These are phyloP conservation scores for Chironomus riparius DNA, from an alignment of 2,888 invertebrate genomes.

Conservation along the genomic window DNA sequence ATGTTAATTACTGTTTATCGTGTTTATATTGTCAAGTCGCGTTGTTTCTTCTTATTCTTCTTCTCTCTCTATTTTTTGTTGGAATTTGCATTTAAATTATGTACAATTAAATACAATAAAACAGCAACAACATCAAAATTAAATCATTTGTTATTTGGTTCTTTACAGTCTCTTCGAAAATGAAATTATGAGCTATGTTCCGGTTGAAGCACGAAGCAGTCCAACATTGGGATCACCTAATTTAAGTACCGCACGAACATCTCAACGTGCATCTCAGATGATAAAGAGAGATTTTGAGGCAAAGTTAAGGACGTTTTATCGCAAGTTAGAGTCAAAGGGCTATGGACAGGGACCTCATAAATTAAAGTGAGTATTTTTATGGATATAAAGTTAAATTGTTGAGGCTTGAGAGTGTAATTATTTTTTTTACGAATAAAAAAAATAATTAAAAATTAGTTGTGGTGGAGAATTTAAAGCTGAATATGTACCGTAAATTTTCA, in stretches of 20 bases:
- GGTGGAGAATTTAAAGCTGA: too few species aligned
- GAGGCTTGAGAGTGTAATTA: not conserved
- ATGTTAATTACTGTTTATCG: not conserved
- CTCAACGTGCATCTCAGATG: conserved; percentile 77
- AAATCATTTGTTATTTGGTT: conserved; percentile 28
- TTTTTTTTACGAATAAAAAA: too few species aligned
- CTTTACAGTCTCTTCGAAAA: conserved; percentile 86
- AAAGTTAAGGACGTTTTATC: conserved; percentile 86
- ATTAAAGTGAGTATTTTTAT: conserved; percentile 64
- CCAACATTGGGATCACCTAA: conserved; percentile 63
- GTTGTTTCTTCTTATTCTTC: not conserved
- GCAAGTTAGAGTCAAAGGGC: conserved; percentile 91
- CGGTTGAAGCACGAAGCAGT: conserved; percentile 46
- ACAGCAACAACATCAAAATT: not conserved
- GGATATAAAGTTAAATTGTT: not conserved
- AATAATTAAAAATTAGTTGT: too few species aligned
- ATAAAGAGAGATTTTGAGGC: conserved; percentile 91
- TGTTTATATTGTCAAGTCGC: not conserved
- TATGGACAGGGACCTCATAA: conserved; percentile 96
- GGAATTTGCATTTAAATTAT: not conserved
- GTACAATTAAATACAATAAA: not conserved
- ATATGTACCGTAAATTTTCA: not conserved
- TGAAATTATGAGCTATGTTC: conserved; percentile 97
- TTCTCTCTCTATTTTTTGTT: not conserved
- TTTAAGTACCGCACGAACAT: conserved; percentile 54